Base-by-base conservation (phyloP, 2,888 invertebrate species). In the Hybos culiciformis region DNA sequence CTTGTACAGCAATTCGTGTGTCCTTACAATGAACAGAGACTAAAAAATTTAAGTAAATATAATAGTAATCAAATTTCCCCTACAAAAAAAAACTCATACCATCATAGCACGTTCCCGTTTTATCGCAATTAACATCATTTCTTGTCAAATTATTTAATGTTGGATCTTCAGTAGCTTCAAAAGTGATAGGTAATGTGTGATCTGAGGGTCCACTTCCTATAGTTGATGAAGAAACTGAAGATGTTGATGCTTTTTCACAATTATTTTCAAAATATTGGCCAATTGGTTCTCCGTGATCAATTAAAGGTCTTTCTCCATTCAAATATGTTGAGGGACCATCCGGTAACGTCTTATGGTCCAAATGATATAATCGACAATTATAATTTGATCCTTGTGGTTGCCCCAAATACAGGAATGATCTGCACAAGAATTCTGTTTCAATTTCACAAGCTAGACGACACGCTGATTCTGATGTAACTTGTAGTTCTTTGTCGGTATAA, bases 1-100 rank as follows among this genome's bases (percentile, higher is more conserved):
- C 90, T 67, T 88, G 87, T 1, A 93, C 86, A 5, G 91, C 90
- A 56, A 93, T 92, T 56, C 86, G 76, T 3, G 91, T 91, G 62
- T 93, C 92, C 66, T 91, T 92, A 71, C 92, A 93, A 63, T 90
- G 86, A 2, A 92, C 91, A 21, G 88, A 82, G 41, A 93, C 92
- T 92, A 67, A 34, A 70, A 69, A 50, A 21, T n/a, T n/a, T n/a
- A n/a, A n/a, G n/a, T 19, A 50, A 41, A 45, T 31, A n/a, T 9
- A 39, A 23, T 41, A 39, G 32, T 31, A 43, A 26, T 3, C 14
- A n/a, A 44, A 26, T 26, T 26, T 12, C 4, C 12, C 7, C 26
- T 4, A 26, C 26, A 26, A 12, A 12, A 5, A 11, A 32, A 32
- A 6, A 14, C 24, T 50, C 67, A 72, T 73, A 91, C 91, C 91